Base-by-base conservation (phyloP, 2,797 vertebrate genomes). In the Diceros bicornis region DNA sequence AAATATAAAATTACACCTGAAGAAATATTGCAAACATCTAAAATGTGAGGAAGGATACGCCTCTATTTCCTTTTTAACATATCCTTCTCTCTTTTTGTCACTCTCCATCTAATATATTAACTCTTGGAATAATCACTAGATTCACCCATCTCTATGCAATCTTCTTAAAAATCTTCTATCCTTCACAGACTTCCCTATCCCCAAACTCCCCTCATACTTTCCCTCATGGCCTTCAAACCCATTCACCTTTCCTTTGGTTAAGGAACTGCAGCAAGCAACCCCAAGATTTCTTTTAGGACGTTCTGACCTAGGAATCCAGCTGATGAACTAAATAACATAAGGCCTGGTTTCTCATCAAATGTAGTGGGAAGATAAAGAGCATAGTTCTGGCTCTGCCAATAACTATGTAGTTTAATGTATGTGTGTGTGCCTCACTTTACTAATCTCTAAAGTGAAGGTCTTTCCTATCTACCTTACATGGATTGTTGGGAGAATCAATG, bases 1-100 rank as follows among this genome's bases (percentile, higher is more conserved):
- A 93, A 88, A 92, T 55, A 47, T 16, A 75, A 96, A 84, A 92
- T 84, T 52, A 72, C 16, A 88, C 18, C 32, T 85, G 27, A 29
- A 12, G 85, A 95, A 77, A 81, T 37, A 96, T 32, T 37, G 52
- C 34, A 95, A 50, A 82, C 57, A 92, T n/a, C 66, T 66, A 62
- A 92, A 92, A 34, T 32, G 61, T 50, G 55, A 74, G 7, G 27
- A 16, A 97, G n/a, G 29, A 14, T 16, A 27, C 12, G 2, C 4
- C 47, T 44, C 23, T 29, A 21, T 23, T 87, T 64, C 34, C 61
- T 50, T 89, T 78, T 71, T 34, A 61, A n/a, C 9, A 3, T 29
- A 32, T 12, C 61, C 29, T 34, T 66, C 23, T 83, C 50, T 41
- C 34, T 85, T 79, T 83, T 34, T 55, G 29, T 84, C 59, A 89